Evolutionary conservation across 2,797 vertebrate species (phyloP).

Genomic region (Pseudopleuronectes americanus): DNA sequence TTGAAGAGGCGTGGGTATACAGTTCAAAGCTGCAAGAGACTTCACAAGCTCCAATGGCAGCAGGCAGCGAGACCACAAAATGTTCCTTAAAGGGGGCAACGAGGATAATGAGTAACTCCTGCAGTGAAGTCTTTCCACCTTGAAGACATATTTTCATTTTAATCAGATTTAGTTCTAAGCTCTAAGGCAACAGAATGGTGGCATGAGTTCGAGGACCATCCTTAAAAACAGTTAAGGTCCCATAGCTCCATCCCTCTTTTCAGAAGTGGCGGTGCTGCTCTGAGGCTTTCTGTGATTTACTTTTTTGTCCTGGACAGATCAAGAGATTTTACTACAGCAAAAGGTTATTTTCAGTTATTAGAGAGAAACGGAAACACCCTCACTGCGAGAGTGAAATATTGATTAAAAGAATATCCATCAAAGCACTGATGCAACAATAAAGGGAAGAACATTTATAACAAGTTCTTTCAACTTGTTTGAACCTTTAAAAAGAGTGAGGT

Average conservation of each 20-base stretch:
- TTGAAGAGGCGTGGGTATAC: conserved; percentile 19
- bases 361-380: neutral
- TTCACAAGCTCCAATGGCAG: conserved; percentile 53
- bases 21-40: conserved; percentile 56
- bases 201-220: conserved; percentile 16
- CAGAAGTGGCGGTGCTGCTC: conserved; percentile 2
- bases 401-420: conserved; percentile 22
- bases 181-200: conserved; percentile 19
- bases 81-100: conserved; percentile 41
- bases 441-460: neutral
- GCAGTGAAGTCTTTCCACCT: conserved; percentile 44
- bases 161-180: conserved; percentile 23
- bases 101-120: conserved; percentile 58
- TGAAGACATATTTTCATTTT: conserved; percentile 39
- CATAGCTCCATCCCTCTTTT: conserved; percentile 16
- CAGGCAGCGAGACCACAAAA: conserved; percentile 41
- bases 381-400: conserved; percentile 21
- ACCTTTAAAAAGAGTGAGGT: neutral
- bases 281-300: conserved; percentile 21
- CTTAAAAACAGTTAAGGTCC: conserved; percentile 32
- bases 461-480: conserved; percentile 15
- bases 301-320: conserved; percentile 1
- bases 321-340: conserved; percentile 20
- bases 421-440: conserved; percentile 15
- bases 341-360: conserved; percentile 26